These are phyloP conservation scores for Cydia amplana DNA, from an alignment of 1,140 invertebrate genomes.

Conservation along the genomic window DNA sequence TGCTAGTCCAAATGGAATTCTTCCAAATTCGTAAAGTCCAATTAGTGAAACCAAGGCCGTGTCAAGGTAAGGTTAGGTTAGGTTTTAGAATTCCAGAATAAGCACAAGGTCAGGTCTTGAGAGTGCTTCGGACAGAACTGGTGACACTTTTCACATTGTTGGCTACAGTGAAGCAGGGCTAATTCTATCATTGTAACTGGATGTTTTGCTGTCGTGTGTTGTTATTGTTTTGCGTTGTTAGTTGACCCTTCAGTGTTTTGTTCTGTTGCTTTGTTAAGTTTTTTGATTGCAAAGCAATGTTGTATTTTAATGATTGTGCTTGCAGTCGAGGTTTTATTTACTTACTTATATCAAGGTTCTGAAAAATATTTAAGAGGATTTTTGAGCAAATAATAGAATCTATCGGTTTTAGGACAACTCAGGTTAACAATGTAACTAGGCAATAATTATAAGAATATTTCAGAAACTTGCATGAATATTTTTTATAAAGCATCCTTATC, in stretches of 20 bases:
- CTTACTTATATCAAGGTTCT: too few species aligned
- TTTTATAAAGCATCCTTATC: too few species aligned
- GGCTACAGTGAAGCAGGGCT: background rate
- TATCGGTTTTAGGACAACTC: too few species aligned
- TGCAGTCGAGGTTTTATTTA: too few species aligned
- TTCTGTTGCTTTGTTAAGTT: background rate
- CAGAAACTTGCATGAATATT: too few species aligned
- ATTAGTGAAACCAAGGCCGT: slow-evolving; percentile 3
- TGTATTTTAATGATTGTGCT: background rate
- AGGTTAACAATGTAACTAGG: too few species aligned
- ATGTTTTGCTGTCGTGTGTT: background rate
- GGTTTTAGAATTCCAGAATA: background rate
- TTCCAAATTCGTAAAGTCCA: background rate
- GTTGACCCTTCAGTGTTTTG: background rate
- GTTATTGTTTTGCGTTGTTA: background rate
- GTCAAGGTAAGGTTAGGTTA: slow-evolving; percentile 20
- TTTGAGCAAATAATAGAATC: too few species aligned
- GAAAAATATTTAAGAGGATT: too few species aligned
- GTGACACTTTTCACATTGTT: background rate
- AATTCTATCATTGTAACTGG: slow-evolving; percentile 19
- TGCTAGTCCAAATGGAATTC: background rate
- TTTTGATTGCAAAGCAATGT: background rate
- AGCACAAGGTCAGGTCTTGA: slow-evolving; percentile 9
- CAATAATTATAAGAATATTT: too few species aligned
- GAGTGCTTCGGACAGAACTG: background rate